phyloP scores from a whole-genome alignment of 2,888 invertebrate species.

The Gasteruption jaculator region DNA sequence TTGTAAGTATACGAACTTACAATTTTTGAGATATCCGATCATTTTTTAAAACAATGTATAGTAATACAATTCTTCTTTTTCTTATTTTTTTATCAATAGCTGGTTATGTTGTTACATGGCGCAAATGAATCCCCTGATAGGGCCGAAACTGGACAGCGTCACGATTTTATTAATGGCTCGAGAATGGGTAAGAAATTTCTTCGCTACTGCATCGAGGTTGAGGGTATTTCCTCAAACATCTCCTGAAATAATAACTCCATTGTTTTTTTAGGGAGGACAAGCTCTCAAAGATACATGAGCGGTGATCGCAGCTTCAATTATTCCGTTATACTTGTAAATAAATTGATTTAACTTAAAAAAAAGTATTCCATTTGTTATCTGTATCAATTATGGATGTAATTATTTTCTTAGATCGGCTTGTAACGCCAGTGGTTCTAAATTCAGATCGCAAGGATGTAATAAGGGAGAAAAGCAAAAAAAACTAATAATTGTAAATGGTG shows the following conservation, averaged over 20 bases:
- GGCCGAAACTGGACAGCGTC: conserved; percentile 69
- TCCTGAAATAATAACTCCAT: conserved; percentile 1
- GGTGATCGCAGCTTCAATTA: neutral
- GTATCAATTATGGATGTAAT: too few species aligned
- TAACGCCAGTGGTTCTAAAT: too few species aligned
- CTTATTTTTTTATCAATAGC: conserved; percentile 50
- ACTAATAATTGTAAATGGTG: too few species aligned
- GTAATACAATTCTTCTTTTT: neutral
- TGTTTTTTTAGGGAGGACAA: too few species aligned
- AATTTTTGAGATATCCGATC: conserved; percentile 7
- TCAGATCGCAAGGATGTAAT: too few species aligned
- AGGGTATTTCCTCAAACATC: neutral
- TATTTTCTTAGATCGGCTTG: too few species aligned
- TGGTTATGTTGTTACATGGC: conserved; percentile 91
- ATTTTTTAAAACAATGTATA: neutral
- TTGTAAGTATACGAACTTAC: conserved; percentile 69
- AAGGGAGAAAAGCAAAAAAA: too few species aligned
- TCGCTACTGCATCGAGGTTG: too few species aligned
- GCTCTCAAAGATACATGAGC: neutral
- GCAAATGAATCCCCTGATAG: conserved; percentile 89
- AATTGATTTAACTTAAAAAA: too few species aligned
- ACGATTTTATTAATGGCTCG: conserved; percentile 73
- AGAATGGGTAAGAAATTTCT: conserved; percentile 75
- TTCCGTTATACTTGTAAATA: conserved; percentile 2
- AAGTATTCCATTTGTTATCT: too few species aligned